A percentile compares a stretch with the other conserved stretches of the same genome.
These are phyloP conservation scores for Riparia riparia DNA, from an alignment of 2,113 vertebrate genomes.

Conservation along the genomic window DNA sequence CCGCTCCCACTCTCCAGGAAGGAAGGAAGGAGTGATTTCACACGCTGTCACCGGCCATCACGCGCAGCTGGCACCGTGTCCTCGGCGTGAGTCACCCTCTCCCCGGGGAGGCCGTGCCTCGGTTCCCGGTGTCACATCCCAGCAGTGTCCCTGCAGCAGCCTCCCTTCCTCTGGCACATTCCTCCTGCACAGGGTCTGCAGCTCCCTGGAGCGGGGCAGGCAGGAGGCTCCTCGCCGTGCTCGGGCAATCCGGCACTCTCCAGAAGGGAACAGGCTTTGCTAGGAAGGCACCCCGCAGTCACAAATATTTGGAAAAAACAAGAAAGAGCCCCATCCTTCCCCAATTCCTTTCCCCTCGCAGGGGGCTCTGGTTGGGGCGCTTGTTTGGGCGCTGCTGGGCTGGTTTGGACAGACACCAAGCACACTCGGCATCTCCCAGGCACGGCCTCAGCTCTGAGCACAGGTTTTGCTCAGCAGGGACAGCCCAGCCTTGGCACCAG, in stretches of 20 bases:
- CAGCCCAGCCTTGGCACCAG: background rate
- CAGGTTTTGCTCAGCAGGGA: background rate
- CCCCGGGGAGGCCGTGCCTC: background rate
- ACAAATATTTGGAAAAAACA: background rate
- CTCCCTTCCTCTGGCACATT: background rate
- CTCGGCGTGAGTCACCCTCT: background rate
- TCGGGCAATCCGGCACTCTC: background rate
- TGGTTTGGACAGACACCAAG: background rate
- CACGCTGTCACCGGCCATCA: background rate
- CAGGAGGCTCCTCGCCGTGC: background rate
- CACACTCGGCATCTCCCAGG: background rate
- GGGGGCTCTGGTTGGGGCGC: background rate
- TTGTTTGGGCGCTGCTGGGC: background rate
- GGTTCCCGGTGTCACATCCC: background rate
- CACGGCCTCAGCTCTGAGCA: background rate
- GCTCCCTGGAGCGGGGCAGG: background rate
- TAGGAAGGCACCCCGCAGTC: background rate
- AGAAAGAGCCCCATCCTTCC: background rate
- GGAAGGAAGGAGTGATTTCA: slow-evolving; percentile 29
- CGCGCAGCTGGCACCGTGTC: background rate
- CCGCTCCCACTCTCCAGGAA: background rate
- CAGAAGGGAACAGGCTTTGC: background rate
- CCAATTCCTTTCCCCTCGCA: background rate
- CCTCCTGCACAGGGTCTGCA: background rate
- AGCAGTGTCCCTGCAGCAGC: background rate